These are phyloP conservation scores for Pseudoatta argentina DNA, from an alignment of 1,140 invertebrate genomes.

Conservation along the genomic window DNA sequence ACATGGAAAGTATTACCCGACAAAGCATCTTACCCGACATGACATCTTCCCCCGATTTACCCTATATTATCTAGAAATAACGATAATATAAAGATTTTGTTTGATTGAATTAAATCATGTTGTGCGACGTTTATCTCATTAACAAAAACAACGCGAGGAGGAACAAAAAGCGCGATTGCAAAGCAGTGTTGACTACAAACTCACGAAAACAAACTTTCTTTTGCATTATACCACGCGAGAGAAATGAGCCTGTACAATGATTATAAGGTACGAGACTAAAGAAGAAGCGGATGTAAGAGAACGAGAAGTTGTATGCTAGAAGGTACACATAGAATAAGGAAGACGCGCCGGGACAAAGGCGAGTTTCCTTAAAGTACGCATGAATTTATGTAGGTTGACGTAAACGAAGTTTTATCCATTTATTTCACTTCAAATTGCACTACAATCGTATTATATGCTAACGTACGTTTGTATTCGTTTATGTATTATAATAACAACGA, in stretches of 20 bases:
- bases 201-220: conserved; percentile 55
- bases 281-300: conserved; percentile 37
- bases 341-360: conserved; percentile 51
- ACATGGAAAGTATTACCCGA: too few species aligned
- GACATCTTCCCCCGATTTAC: too few species aligned
- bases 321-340: conserved; percentile 28
- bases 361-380: conserved; percentile 57
- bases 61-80: background rate
- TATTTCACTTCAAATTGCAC: conserved; percentile 12
- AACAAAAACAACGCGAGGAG: background rate
- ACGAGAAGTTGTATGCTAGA: conserved; percentile 39
- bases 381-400: conserved; percentile 46
- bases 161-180: conserved; percentile 19
- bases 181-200: conserved; percentile 44
- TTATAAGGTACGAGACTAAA: conserved; percentile 35
- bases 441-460: background rate
- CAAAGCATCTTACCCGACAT: too few species aligned
- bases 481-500: background rate
- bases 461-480: background rate
- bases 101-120: conserved; percentile 35
- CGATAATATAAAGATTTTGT: conserved; percentile 9
- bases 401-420: conserved; percentile 54
- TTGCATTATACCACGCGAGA: conserved; percentile 34
- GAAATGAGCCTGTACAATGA: conserved; percentile 49
- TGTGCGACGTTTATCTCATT: conserved; percentile 15